Conservation (phyloP, 1,140 invertebrate species). For the Euschistus heros region DNA sequence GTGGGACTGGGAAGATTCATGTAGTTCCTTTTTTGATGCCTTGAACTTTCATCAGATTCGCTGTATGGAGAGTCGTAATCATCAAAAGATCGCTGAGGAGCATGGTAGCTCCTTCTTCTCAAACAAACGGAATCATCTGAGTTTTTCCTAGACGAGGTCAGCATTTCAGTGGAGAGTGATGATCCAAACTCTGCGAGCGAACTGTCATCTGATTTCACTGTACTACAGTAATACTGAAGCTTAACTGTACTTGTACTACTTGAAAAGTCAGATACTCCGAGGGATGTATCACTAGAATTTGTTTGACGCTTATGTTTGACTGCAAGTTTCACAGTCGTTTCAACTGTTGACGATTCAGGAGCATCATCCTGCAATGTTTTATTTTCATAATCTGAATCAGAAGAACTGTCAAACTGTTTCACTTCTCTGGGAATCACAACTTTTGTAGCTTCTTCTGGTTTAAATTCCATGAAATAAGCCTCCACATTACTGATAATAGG, state of each 20-base stretch:
- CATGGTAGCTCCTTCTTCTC: conserved; percentile 19
- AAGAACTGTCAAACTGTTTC: conserved; percentile 29
- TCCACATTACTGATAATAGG: conserved; percentile 66
- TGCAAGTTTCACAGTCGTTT: conserved; percentile 63
- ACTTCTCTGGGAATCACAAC: conserved; percentile 45
- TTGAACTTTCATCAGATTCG: conserved; percentile 32
- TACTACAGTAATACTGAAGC: conserved; percentile 28
- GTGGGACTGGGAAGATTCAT: conserved; percentile 21
- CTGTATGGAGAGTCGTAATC: conserved; percentile 33
- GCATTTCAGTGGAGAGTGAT: conserved; percentile 30
- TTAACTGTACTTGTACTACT: conserved; percentile 38
- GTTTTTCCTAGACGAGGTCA: conserved; percentile 29
- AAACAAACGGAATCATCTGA: conserved; percentile 28
- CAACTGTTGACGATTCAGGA: conserved; percentile 27
- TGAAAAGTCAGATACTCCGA: conserved; percentile 72
- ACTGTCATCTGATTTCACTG: conserved; percentile 31
- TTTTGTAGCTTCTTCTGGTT: conserved; percentile 56
- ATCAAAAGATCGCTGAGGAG: conserved; percentile 30
- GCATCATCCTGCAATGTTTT: conserved; percentile 43
- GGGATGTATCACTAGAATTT: conserved; percentile 51
- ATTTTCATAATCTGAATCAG: conserved; percentile 31
- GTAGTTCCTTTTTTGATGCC: conserved; percentile 7
- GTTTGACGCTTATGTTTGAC: conserved; percentile 40
- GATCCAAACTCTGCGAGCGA: conserved; percentile 30
- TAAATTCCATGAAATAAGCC: conserved; percentile 68